Evolutionary conservation across 1,140 invertebrate species (phyloP).

Genomic region (Trichomalopsis sarcophagae): DNA sequence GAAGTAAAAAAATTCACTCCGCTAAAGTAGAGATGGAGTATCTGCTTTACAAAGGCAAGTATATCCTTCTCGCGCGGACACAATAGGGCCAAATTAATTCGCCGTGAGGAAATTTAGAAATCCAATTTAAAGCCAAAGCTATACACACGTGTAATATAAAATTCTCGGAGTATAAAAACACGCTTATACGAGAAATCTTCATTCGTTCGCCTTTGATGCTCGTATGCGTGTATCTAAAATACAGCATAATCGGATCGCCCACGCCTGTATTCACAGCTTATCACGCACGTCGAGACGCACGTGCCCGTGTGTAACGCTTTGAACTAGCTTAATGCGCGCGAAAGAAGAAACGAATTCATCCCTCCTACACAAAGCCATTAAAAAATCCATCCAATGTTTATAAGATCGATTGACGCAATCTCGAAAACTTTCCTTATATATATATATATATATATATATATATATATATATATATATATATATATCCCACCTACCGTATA

Average conservation of each 20-base stretch:
- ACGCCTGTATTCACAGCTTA: too few relatives aligned
- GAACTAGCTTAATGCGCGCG: too few relatives aligned
- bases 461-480: slow-evolving; percentile 6
- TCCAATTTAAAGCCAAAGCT: too few relatives aligned
- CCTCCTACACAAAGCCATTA: background rate
- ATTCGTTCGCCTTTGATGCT: too few relatives aligned
- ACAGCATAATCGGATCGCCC: too few relatives aligned
- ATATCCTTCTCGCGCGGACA: background rate
- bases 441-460: slow-evolving; percentile 6
- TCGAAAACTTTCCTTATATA: background rate
- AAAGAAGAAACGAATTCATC: background rate
- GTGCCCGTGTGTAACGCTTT: too few relatives aligned
- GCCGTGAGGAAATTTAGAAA: too few relatives aligned
- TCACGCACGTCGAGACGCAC: too few relatives aligned
- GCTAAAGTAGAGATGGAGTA: background rate
- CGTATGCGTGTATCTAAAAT: too few relatives aligned
- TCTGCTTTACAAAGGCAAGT: background rate
- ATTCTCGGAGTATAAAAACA: too few relatives aligned
- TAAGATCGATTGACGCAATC: background rate
- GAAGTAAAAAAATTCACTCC: slow-evolving; percentile 15
- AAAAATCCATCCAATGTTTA: background rate
- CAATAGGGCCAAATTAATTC: background rate
- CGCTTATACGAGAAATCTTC: too few relatives aligned
- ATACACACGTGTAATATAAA: too few relatives aligned
- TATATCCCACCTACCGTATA: background rate